Percentiles rank a stretch among this genome's conserved stretches.
Conservation (phyloP, 2,888 invertebrate species). For the Periphyllus acericola region DNA sequence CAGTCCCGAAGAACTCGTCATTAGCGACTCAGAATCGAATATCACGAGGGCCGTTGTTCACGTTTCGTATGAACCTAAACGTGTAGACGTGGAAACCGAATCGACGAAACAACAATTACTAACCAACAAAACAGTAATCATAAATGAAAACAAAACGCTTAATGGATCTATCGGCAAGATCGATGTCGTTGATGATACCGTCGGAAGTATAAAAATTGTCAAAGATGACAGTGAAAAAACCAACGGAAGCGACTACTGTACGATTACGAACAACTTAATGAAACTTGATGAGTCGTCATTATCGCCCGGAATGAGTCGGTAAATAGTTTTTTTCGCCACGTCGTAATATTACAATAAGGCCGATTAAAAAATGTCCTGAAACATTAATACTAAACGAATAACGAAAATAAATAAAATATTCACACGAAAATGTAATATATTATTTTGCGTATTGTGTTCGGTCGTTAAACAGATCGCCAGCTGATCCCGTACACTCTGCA, state of each 20-base stretch:
- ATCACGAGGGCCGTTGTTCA: conserved; percentile 46
- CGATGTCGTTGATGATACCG: conserved; percentile 44
- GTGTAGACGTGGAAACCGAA: conserved; percentile 19
- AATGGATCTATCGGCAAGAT: conserved; percentile 57
- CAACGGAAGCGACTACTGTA: not conserved
- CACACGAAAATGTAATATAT: too few relatives aligned
- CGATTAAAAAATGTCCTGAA: not conserved
- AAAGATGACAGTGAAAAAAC: not conserved
- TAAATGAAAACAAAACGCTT: conserved; percentile 37
- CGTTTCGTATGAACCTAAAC: conserved; percentile 52
- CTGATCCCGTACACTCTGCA: conserved; percentile 8
- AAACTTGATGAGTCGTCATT: conserved; percentile 27
- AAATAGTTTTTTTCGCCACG: not conserved
- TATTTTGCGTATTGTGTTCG: not conserved
- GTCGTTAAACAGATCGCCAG: conserved; percentile 8
- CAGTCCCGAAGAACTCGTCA: conserved; percentile 38
- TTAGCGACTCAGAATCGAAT: conserved; percentile 50
- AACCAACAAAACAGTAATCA: conserved; percentile 45
- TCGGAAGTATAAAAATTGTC: not conserved
- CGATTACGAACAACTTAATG: not conserved
- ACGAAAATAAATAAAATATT: not conserved
- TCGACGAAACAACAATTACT: not conserved
- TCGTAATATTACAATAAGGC: not conserved
- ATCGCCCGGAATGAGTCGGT: conserved; percentile 20
- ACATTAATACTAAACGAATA: not conserved